Percentiles rank a stretch among this genome's conserved stretches.
phyloP scores from a whole-genome alignment of 2,888 invertebrate species.

The Netelia virgata region DNA sequence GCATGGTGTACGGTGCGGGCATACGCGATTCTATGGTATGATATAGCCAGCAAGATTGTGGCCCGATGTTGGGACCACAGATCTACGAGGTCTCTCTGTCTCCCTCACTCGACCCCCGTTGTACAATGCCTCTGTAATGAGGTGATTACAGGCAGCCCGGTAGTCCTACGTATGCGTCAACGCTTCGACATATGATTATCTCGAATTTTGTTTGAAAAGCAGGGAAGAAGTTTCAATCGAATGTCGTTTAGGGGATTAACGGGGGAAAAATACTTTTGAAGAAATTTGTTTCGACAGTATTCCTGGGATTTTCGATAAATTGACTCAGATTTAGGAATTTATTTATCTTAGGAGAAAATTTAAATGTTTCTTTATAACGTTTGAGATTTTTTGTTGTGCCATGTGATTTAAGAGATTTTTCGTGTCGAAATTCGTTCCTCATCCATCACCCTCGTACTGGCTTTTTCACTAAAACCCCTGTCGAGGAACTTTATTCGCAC shows the following conservation, averaged over 20 bases:
- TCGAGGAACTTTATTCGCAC: constrained; percentile 25
- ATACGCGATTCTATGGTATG: constrained; percentile 7
- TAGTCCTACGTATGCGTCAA: constrained; percentile 58
- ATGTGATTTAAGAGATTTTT: not conserved
- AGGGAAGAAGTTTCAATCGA: not conserved
- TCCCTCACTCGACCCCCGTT: constrained; percentile 5
- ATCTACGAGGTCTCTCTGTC: constrained; percentile 35
- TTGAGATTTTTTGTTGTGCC: too few relatives aligned
- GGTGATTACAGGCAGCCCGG: constrained; percentile 80
- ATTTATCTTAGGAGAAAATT: too few relatives aligned
- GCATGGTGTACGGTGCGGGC: not conserved
- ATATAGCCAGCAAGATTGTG: constrained; percentile 38
- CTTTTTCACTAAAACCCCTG: constrained; percentile 25
- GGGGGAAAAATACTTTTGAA: too few relatives aligned
- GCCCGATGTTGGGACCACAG: constrained; percentile 29
- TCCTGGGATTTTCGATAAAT: too few relatives aligned
- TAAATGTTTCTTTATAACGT: not conserved
- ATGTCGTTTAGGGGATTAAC: too few relatives aligned
- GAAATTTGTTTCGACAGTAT: too few relatives aligned
- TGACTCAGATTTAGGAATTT: too few relatives aligned
- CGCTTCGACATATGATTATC: constrained; percentile 1
- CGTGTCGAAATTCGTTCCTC: constrained; percentile 19
- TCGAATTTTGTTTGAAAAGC: not conserved
- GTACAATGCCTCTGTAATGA: constrained; percentile 81
- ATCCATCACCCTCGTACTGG: constrained; percentile 20